Base-by-base conservation (phyloP, 2,797 vertebrate genomes). In the Microcaecilia unicolor region DNA sequence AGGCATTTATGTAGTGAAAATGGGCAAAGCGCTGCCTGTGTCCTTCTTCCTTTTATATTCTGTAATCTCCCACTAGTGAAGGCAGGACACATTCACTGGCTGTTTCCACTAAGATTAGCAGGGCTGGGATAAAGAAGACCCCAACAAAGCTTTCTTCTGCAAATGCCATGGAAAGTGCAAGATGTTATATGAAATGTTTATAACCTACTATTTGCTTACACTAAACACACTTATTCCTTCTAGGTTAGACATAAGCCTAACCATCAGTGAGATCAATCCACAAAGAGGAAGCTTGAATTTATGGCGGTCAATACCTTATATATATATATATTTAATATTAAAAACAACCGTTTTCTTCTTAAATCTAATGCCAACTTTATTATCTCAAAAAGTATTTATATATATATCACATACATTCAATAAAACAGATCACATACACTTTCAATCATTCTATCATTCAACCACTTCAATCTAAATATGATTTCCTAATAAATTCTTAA, bases 181-280 rank as follows among this genome's bases (percentile, higher is more conserved):
- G 6, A 22, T 1, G 12, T 48, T 42, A 57, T 12, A 52, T 10
- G 43, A 53, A 44, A 35, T 23, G 19, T 64, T 76, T 58, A 40
- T 46, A 55, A 37, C 44, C 34, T 31, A 36, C 16, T 8, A 48
- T 53, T 73, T 67, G n/a, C n/a, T n/a, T n/a, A n/a, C n/a, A 17
- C 52, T 67, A 71, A 67, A 71, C 22, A 32, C 56, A 60, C 57
- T 44, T 58, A 43, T 34, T 37, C 44, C 42, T 58, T 54, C 38
- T n/a, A n/a, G n/a, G 55, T 9, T 63, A 71, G 67, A 72, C 52
- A 70, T 70, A 69, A n/a, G 44, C 18, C 18, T 51, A 70, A 65
- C 48, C 44, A 48, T 46, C 33, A 22, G 37, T 37, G 35, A 24
- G 16, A 79, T 75, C 70, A 67, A 65, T 80, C 75, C 55, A 48